Base-by-base conservation (phyloP, 2,888 invertebrate genomes). In the Dryocosmus kuriphilus region DNA sequence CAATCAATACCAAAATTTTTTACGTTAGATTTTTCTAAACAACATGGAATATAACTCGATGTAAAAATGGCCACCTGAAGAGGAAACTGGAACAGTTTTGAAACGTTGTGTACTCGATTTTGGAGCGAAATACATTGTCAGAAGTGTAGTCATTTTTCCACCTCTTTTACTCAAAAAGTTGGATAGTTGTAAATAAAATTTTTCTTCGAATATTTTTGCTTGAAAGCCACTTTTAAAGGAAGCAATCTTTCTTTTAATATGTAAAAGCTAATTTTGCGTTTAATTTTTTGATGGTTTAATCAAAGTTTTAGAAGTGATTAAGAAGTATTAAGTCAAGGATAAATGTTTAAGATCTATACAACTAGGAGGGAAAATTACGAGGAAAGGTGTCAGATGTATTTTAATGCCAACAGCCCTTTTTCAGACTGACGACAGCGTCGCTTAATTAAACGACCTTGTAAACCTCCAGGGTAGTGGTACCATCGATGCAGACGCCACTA, bases 361-460 rank as follows among this genome's bases (percentile, higher is more conserved):
- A 35, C 14, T 63, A 32, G 63, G 22, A 63, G n/a, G 35, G 63
- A 11, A 62, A 76, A 41, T 67, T 19, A 30, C 35, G 32, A 38
- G 35, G 55, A 38, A 77, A 16, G 35, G 35, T 62, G 51, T 38
- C 27, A 63, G 62, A 22, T 55, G 63, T 27, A 41, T 38, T 67
- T 76, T 57, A 63, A 55, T 67, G n/a, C 16, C 63, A 46, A 63
- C 27, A 63, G 65, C 14, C 16, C 6, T 79, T 82, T 79, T 80
- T 32, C 57, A 60, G 76, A 24, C 35, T 62, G 73, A 22, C 63
- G 75, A 65, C 27, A 63, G 30, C 80, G 62, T 67, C 78, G 32
- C 77, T 80, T 79, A 83, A 82, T 83, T 82, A 80, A 83, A 79
- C 73, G 78, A 80, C 80, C 78, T 65, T 80, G 79, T 65, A 57